Conservation (phyloP, 2,888 invertebrate genomes). For the Andrena bucephala region DNA sequence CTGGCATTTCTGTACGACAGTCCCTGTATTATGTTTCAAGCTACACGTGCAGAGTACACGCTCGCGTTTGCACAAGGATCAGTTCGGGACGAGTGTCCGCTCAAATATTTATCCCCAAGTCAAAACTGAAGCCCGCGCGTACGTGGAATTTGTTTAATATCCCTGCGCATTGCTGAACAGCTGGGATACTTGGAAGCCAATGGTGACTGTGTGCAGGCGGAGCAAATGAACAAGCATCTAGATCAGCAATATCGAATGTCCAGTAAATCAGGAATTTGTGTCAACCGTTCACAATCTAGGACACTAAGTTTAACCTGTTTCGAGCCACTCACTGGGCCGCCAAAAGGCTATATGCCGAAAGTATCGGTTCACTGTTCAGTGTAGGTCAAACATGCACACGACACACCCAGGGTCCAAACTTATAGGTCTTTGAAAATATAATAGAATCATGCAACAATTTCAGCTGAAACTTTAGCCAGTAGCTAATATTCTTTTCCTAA, state of each 20-base stretch:
- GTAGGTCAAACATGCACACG: too few relatives aligned
- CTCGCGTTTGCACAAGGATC: neutral
- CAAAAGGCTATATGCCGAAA: too few relatives aligned
- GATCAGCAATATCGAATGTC: conserved; percentile 1
- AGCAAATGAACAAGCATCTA: neutral
- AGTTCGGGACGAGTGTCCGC: neutral
- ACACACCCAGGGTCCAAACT: too few relatives aligned
- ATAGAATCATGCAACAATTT: too few relatives aligned
- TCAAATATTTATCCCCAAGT: conserved; percentile 23
- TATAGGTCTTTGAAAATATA: too few relatives aligned
- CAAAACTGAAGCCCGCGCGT: neutral
- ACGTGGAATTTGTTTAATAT: conserved; percentile 13
- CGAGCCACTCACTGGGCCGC: too few relatives aligned
- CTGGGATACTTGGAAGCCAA: conserved; percentile 25
- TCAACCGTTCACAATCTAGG: neutral
- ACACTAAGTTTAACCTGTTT: neutral
- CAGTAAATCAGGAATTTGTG: neutral
- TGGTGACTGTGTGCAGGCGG: neutral
- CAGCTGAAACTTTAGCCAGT: too few relatives aligned
- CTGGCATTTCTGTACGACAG: too few relatives aligned
- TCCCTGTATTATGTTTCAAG: too few relatives aligned
- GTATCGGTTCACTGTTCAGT: too few relatives aligned
- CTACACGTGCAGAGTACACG: too few relatives aligned
- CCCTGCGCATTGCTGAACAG: neutral
- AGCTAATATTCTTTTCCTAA: too few relatives aligned